A percentile compares a stretch with the other conserved stretches of the same genome.
These are phyloP conservation scores for Hydropsyche tenuis DNA, from an alignment of 1,140 invertebrate species.

Conservation along the genomic window DNA sequence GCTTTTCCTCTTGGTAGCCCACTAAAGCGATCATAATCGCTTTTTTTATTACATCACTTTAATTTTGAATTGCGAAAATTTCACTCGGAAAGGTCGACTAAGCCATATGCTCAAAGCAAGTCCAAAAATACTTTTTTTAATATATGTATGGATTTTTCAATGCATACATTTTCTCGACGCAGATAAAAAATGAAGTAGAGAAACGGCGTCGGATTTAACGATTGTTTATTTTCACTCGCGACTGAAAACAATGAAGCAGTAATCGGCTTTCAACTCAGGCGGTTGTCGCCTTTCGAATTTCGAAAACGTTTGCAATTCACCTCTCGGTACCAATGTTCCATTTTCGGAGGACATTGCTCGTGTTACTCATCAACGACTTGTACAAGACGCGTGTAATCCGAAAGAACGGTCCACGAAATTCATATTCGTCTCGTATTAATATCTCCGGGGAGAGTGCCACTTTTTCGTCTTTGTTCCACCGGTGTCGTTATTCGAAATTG, in stretches of 20 bases:
- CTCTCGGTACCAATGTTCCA: background rate
- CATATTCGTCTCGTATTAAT: too few species aligned
- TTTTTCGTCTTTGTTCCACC: too few species aligned
- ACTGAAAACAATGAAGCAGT: slow-evolving; percentile 37
- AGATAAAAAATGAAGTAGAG: background rate
- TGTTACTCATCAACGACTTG: background rate
- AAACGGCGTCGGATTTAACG: slow-evolving; percentile 13
- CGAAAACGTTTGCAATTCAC: slow-evolving; percentile 23
- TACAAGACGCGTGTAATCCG: background rate
- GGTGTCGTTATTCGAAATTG: too few species aligned
- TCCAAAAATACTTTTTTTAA: background rate
- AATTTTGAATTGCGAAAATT: background rate
- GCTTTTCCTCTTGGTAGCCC: background rate
- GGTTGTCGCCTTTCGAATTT: slow-evolving; percentile 11
- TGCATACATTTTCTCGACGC: background rate
- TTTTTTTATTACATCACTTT: background rate
- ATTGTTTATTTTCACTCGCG: slow-evolving; percentile 39
- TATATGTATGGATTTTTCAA: slow-evolving; percentile 8
- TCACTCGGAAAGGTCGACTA: too few species aligned
- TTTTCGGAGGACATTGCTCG: too few species aligned
- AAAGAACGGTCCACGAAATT: background rate
- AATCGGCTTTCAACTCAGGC: slow-evolving; percentile 37
- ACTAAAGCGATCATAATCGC: background rate
- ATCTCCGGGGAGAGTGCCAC: too few species aligned
- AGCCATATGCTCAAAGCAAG: too few species aligned